A percentile compares a stretch with the other conserved stretches of the same genome.
These are phyloP conservation scores for Graptemys geographica DNA, from an alignment of 2,797 vertebrate genomes.

Conservation along the genomic window DNA sequence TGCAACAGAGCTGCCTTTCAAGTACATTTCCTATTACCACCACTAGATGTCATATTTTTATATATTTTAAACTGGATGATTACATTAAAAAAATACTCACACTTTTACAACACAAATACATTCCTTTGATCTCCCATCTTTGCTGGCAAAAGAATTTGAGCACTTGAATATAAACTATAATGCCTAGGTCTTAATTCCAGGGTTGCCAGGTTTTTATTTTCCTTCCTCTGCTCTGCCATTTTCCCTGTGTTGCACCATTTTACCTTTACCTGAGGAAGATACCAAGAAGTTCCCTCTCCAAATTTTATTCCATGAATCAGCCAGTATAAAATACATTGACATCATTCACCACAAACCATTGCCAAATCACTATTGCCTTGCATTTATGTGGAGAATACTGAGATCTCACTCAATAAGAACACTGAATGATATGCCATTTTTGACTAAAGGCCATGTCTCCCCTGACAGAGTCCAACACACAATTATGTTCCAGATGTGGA, in stretches of 20 bases:
- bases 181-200: not conserved
- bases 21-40: slow-evolving; percentile 6
- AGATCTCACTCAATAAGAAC: not conserved
- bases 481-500: not conserved
- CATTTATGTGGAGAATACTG: not conserved
- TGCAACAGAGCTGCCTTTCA: not conserved
- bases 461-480: not conserved
- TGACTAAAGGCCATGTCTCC: not conserved
- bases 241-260: not conserved
- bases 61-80: slow-evolving; percentile 16
- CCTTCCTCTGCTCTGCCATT: not conserved
- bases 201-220: not conserved
- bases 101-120: not conserved
- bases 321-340: not conserved
- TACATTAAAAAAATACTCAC: not conserved
- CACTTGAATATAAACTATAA: not conserved
- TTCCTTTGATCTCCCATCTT: not conserved
- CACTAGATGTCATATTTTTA: slow-evolving; percentile 74
- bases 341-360: not conserved
- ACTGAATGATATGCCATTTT: not conserved
- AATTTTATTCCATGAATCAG: not conserved
- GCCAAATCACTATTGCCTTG: not conserved
- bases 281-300: not conserved
- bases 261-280: not conserved
- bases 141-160: not conserved